A percentile compares a stretch with the other conserved stretches of the same genome.
Evolutionary conservation across 2,113 vertebrate species (phyloP).

Genomic region (Salvelinus namaycush): DNA sequence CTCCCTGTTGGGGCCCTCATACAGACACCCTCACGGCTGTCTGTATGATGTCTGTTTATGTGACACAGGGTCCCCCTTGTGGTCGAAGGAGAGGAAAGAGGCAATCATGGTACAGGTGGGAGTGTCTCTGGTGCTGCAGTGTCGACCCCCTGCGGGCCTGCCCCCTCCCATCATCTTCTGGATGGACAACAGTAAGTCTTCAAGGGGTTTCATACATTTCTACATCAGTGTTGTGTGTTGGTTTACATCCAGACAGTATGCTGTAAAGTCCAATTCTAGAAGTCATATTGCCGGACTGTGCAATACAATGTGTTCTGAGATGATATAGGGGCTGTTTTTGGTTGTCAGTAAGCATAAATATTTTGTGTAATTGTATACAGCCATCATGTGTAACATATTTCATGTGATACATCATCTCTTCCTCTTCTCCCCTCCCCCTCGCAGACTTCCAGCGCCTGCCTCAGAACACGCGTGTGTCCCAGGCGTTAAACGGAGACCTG

Average conservation of each 20-base stretch:
- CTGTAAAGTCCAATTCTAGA: too few species aligned
- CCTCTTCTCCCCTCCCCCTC: background rate
- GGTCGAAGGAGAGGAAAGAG: constrained; percentile 94
- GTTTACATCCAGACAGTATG: too few species aligned
- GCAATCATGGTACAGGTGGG: constrained; percentile 83
- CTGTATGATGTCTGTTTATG: constrained; percentile 27
- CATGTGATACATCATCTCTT: background rate
- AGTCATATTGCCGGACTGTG: too few species aligned
- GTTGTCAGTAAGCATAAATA: too few species aligned
- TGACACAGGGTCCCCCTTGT: constrained; percentile 89
- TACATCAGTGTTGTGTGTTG: too few species aligned
- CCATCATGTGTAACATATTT: too few species aligned
- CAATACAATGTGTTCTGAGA: too few species aligned
- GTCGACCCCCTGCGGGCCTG: constrained; percentile 88
- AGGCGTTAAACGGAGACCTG: constrained; percentile 93
- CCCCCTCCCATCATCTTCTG: constrained; percentile 96
- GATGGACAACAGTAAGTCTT: constrained; percentile 96
- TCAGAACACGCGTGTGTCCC: constrained; percentile 88
- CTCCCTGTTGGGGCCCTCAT: too few species aligned
- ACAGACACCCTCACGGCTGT: background rate
- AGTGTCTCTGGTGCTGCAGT: constrained; percentile 84
- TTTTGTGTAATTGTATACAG: too few species aligned
- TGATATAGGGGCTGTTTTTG: too few species aligned
- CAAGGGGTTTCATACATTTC: background rate
- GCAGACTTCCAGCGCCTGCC: constrained; percentile 89